Conservation (phyloP, 2,797 vertebrate species). For the Steatocranus sp. region DNA sequence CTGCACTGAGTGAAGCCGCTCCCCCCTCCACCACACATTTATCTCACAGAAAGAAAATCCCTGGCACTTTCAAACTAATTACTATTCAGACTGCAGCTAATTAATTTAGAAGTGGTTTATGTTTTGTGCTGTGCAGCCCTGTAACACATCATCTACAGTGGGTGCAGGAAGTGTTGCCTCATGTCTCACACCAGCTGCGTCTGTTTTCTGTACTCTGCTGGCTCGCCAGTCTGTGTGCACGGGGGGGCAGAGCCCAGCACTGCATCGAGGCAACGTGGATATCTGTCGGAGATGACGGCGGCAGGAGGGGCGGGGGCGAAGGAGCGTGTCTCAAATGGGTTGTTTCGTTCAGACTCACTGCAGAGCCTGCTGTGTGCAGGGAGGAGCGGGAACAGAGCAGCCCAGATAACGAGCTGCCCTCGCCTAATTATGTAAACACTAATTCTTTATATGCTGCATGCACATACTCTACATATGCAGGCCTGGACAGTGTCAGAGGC, state of each 20-base stretch:
- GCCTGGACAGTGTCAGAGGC: not conserved
- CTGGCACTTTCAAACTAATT: conserved; percentile 52
- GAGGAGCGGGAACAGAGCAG: not conserved
- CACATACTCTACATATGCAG: not conserved
- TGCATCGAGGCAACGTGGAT: conserved; percentile 42
- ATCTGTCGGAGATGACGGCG: conserved; percentile 41
- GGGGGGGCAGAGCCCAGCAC: conserved; percentile 48
- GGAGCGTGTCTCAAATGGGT: not conserved
- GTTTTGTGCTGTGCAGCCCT: conserved; percentile 28
- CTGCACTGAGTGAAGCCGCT: not conserved
- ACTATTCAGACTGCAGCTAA: conserved; percentile 50
- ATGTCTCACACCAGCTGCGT: conserved; percentile 54
- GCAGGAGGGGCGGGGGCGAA: not conserved
- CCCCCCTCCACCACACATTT: not conserved
- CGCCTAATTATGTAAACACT: conserved; percentile 13
- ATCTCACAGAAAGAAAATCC: conserved; percentile 41
- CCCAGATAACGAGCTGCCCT: not conserved
- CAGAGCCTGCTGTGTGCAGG: not conserved
- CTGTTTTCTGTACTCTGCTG: conserved; percentile 46
- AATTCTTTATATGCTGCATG: not conserved
- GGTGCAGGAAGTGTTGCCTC: conserved; percentile 40
- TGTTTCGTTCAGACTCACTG: conserved; percentile 8
- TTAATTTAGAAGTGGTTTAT: conserved; percentile 54
- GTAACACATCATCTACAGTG: conserved; percentile 24
- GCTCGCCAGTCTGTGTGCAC: conserved; percentile 50